Evolutionary conservation across 2,113 vertebrate species (phyloP).

Genomic region (Bos javanicus): DNA sequence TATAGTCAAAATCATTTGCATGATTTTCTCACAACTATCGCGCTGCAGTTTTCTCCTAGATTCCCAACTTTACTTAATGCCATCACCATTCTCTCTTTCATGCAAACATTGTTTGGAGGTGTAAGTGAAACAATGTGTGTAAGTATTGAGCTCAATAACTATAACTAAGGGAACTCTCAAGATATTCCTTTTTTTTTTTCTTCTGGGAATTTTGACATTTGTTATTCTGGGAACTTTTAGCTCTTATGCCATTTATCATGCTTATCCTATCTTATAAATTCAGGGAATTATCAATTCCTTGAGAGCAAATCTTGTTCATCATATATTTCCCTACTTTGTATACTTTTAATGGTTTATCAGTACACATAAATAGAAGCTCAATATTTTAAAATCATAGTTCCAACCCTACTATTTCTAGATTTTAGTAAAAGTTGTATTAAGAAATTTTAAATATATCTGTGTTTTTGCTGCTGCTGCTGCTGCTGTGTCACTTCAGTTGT

Average conservation of each 20-base stretch:
- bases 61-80: neutral
- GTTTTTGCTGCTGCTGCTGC: neutral
- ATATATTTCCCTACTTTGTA: neutral
- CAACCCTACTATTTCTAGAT: neutral
- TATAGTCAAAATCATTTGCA: neutral
- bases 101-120: neutral
- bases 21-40: neutral
- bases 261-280: neutral
- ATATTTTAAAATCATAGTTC: neutral
- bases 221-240: neutral
- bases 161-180: neutral
- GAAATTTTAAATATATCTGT: neutral
- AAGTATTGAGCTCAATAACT: neutral
- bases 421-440: neutral
- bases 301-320: neutral
- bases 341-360: neutral
- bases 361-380: neutral
- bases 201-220: neutral
- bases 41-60: neutral
- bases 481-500: too few species aligned
- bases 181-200: neutral
- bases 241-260: neutral
- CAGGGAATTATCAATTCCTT: neutral
- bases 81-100: neutral
- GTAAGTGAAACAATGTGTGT: neutral